Evolutionary conservation across 2,888 invertebrate genomes (phyloP), one percentile per base, ranked within the genome.

Genomic region (Cenopis cana): DNA sequence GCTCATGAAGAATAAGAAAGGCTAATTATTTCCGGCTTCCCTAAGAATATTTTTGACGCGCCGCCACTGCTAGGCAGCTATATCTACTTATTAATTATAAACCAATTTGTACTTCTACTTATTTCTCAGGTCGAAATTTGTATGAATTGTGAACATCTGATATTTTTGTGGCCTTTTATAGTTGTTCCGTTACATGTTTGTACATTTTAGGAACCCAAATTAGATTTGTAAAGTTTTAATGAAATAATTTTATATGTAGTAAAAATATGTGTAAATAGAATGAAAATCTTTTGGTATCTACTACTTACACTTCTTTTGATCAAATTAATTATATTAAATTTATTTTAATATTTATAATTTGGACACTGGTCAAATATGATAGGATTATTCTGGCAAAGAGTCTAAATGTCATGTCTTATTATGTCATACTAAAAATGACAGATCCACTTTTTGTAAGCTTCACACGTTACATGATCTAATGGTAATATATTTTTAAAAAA

Each of bases 41-140:
- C n/a, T n/a, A n/a, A n/a, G n/a, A n/a, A n/a, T n/a, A n/a, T n/a
- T n/a, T n/a, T n/a, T n/a, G n/a, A n/a, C n/a, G n/a, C n/a, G n/a
- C n/a, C n/a, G n/a, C n/a, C n/a, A n/a, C 59, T 59, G 41, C 52
- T 18, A 55, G 65, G 65, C 65, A 65, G 65, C 65, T 65, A 12
- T 9, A 33, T 49, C 17, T 49, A 46, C 20, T 24, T 55, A 29
- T 46, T 46, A n/a, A 8, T 46, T 41, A 41, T 41, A 12, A n/a
- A 4, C 1, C 46, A 6, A 46, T 46, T n/a, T 8, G 46, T 46
- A 46, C 46, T n/a, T n/a, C n/a, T n/a, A n/a, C n/a, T n/a, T 24
- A 24, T 24, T 24, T 24, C 24, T 46, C n/a, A n/a, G 6, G 12
- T n/a, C n/a, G n/a, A 46, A 46, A 46, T 46, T n/a, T 46, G 8